Conservation (phyloP, 1,140 invertebrate genomes). For the Odontomachus brunneus region DNA sequence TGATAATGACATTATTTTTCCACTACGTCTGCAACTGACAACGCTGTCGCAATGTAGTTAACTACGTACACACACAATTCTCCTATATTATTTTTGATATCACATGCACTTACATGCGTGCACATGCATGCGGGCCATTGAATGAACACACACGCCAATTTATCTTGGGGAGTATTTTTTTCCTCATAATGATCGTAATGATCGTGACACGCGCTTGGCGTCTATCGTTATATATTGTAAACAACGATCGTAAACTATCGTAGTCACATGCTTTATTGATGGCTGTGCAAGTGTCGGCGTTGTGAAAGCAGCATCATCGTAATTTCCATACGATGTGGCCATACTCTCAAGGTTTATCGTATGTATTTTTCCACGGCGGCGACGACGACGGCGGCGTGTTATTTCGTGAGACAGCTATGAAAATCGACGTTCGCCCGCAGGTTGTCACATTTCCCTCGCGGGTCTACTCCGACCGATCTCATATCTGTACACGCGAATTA, state of each 20-base stretch:
- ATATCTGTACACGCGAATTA: no score
- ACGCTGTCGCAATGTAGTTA: not conserved
- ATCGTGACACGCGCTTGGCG: conserved; percentile 15
- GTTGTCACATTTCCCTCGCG: not conserved
- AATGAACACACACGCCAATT: conserved; percentile 19
- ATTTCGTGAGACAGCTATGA: not conserved
- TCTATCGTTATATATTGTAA: not conserved
- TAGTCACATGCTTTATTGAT: conserved; percentile 12
- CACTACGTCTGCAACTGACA: not conserved
- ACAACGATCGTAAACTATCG: conserved; percentile 2
- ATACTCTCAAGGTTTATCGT: not conserved
- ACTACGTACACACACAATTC: no score
- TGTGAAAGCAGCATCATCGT: not conserved
- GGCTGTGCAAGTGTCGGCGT: not conserved
- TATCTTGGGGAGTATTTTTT: conserved; percentile 29
- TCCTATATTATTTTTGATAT: not conserved
- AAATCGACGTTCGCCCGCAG: conserved; percentile 7
- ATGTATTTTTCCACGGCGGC: not conserved
- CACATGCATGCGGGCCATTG: not conserved
- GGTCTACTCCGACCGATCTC: no score
- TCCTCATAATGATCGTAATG: conserved; percentile 18
- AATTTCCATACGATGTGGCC: conserved; percentile 1
- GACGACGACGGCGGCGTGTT: not conserved
- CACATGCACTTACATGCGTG: not conserved
- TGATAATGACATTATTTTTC: not conserved